Conservation (phyloP, 1,140 invertebrate genomes). For the Drosophila dunni region DNA sequence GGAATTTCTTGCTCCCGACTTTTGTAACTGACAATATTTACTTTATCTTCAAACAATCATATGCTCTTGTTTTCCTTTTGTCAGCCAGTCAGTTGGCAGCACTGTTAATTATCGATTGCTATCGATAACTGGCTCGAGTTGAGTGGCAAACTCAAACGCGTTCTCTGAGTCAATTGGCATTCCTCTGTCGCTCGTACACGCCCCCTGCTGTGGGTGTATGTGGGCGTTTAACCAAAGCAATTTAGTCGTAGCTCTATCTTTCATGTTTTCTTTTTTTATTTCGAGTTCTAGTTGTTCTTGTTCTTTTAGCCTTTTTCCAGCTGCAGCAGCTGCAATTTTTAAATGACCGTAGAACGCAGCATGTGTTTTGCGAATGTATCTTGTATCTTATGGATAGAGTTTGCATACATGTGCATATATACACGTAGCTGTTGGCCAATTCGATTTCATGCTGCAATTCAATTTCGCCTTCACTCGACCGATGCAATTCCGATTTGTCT, state of each 20-base stretch:
- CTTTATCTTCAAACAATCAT: background rate
- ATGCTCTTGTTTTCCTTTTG: background rate
- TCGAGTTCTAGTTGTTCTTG: background rate
- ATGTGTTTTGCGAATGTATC: conserved; percentile 4
- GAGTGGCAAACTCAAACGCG: background rate
- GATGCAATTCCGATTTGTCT: conserved; percentile 37
- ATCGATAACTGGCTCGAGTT: conserved; percentile 1
- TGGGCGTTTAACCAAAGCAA: conserved; percentile 24
- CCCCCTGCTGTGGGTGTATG: background rate
- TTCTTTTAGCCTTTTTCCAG: background rate
- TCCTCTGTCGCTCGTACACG: background rate
- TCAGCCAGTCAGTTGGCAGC: background rate
- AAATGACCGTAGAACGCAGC: conserved; percentile 3
- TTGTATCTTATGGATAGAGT: conserved; percentile 16
- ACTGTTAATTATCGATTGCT: conserved; percentile 15
- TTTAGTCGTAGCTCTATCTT: conserved; percentile 19
- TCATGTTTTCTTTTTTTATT: conserved; percentile 4
- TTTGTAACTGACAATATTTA: background rate
- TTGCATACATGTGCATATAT: background rate
- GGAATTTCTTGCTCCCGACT: background rate
- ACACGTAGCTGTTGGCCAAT: conserved; percentile 53
- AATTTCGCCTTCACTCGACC: conserved; percentile 33
- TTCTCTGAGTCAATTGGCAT: background rate
- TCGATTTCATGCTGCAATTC: conserved; percentile 68
- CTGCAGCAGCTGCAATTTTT: conserved; percentile 9